Percentiles rank a stretch among this genome's conserved stretches.
Conservation (phyloP, 2,797 vertebrate genomes). For the Sternotherus odoratus region DNA sequence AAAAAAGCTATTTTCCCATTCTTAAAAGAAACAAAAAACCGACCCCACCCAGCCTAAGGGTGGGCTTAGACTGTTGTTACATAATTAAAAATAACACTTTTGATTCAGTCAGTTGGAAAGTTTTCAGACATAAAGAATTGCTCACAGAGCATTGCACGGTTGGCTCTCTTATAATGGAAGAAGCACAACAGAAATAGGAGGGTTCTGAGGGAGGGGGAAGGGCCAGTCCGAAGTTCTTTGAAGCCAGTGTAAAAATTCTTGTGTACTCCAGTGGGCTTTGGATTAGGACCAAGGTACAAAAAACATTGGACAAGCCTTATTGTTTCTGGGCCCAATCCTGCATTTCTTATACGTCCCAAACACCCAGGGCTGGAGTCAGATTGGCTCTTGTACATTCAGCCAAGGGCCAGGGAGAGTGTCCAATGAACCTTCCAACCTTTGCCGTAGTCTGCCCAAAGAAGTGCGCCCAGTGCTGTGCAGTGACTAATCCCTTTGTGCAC, state of each 20-base stretch:
- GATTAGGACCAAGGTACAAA: background rate
- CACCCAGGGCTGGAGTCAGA: background rate
- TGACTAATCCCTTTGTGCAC: fast-evolving
- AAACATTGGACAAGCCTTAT: background rate
- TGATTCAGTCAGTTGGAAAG: background rate
- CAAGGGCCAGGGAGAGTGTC: background rate
- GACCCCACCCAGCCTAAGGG: too few relatives aligned
- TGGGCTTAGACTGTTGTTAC: background rate
- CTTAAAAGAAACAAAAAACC: background rate
- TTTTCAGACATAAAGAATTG: background rate
- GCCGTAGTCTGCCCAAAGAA: background rate
- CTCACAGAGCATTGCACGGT: background rate
- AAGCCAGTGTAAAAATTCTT: background rate
- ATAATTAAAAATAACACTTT: background rate
- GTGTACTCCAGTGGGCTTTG: background rate
- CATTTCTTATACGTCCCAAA: background rate
- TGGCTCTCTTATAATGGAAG: background rate
- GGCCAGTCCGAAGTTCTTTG: background rate
- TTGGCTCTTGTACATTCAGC: background rate
- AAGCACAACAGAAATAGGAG: background rate
- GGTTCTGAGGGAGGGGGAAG: background rate
- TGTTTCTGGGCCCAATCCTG: background rate
- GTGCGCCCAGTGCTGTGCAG: background rate
- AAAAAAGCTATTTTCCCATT: background rate
- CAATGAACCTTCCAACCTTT: background rate